These are phyloP conservation scores for Paratilapia polleni DNA, from an alignment of 2,113 vertebrate genomes.

Conservation along the genomic window DNA sequence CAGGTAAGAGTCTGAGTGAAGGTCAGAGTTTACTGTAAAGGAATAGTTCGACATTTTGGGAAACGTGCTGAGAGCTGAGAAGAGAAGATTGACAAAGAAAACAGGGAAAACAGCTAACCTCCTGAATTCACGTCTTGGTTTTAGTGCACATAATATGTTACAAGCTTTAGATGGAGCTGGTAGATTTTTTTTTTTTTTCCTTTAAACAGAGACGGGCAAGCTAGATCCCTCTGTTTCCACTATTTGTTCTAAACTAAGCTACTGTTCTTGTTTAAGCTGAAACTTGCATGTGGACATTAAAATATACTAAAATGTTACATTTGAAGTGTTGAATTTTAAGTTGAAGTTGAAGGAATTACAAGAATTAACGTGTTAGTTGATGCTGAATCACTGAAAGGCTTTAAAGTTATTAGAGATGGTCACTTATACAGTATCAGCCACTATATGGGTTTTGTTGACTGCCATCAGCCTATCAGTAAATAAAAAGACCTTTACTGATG, in stretches of 20 bases:
- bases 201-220: no score
- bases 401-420: neutral
- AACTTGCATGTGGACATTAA: neutral
- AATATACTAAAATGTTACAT: neutral
- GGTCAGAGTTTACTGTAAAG: neutral
- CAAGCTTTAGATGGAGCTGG: no score
- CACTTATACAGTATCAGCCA: neutral
- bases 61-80: neutral
- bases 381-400: neutral
- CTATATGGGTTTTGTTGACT: neutral
- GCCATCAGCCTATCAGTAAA: neutral
- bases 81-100: no score
- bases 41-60: neutral
- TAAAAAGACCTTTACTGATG: neutral
- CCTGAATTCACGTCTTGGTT: no score
- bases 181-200: no score
- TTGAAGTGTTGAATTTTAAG: neutral
- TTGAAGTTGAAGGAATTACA: neutral
- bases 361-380: neutral
- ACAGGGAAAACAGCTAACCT: no score
- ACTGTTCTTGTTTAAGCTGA: neutral
- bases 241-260: neutral
- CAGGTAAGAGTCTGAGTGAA: constrained; percentile 82
- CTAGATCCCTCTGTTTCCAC: neutral
- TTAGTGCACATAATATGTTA: no score